Percentiles rank a stretch among this genome's conserved stretches.
These are phyloP conservation scores for Odobenus rosmarus DNA, from an alignment of 2,113 vertebrate genomes.

Conservation along the genomic window DNA sequence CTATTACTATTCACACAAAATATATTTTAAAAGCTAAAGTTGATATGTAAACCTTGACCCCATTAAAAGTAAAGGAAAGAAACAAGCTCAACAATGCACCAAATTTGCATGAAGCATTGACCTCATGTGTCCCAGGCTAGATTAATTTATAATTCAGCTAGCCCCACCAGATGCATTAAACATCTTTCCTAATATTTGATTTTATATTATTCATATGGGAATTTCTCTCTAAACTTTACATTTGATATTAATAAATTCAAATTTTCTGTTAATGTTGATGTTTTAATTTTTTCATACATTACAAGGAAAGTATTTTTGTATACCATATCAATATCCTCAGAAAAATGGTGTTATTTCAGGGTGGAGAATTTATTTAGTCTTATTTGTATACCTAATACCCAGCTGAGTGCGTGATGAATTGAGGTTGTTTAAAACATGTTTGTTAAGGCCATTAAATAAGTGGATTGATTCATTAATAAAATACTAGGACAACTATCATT, in stretches of 20 bases:
- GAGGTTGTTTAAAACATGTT: background rate
- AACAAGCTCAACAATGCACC: background rate
- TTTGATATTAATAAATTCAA: background rate
- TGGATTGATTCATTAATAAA: conserved; percentile 23
- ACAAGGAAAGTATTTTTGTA: background rate
- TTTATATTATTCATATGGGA: background rate
- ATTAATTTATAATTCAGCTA: background rate
- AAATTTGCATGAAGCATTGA: background rate
- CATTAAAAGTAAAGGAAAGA: background rate
- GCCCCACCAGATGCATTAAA: background rate
- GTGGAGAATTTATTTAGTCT: background rate
- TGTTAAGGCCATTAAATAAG: background rate
- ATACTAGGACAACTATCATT: background rate
- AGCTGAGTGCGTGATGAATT: conserved; percentile 18
- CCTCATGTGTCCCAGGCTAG: background rate
- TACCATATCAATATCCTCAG: background rate
- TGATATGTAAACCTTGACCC: background rate
- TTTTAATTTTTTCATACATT: background rate
- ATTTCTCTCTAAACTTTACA: background rate
- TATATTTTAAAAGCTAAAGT: background rate
- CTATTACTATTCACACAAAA: background rate
- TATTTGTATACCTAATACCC: background rate
- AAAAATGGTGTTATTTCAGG: background rate
- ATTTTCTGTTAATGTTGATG: background rate
- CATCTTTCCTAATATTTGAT: background rate